Base-by-base conservation (phyloP, 2,888 invertebrate species). In the Cremastinae sp. region DNA sequence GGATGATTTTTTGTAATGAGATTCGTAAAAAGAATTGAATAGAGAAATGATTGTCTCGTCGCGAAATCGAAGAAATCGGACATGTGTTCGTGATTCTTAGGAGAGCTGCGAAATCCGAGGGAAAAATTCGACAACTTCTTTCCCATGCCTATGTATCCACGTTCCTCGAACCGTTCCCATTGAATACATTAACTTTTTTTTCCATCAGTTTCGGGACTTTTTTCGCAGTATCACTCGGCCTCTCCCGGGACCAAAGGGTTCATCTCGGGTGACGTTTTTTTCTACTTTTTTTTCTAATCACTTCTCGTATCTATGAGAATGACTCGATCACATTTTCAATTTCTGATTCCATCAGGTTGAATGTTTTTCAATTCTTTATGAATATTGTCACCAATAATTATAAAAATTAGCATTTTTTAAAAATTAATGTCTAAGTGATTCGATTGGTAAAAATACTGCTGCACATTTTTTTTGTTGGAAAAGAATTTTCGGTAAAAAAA, bases 151-250 rank as follows among this genome's bases (percentile, higher is more conserved):
- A 28, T 28, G 10, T 45, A 14, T 12, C 10, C 37, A 9, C 37
- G 55, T 39, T 16, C 37, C 28, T 10, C 20, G 18, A 53, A 37
- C n/a, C 68, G 43, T 68, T 68, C 62, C 68, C 62, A 56, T 56
- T 68, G 75, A 72, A 75, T 75, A 75, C 68, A 72, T 75, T 75
- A 68, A 62, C 12, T 18, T 43, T 75, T 75, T 75, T 75, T 68
- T 75, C 71, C 68, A 56, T 58, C 45, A 56, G 72, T 75, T 72
- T 72, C 72, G 72, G 62, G 62, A 75, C 68, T 72, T 75, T 68
- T 75, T 71, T 59, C 49, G 58, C 69, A 35, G 10, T 39, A 16
- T 55, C 56, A 41, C 35, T 39, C 61, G 39, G 16, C 53, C 9
- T 58, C 71, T 71, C 61, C 58, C 70, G 41, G 55, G 18, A 53